A percentile compares a stretch with the other conserved stretches of the same genome.
Evolutionary conservation across 2,797 vertebrate genomes (phyloP).

Genomic region (Lates japonicus): DNA sequence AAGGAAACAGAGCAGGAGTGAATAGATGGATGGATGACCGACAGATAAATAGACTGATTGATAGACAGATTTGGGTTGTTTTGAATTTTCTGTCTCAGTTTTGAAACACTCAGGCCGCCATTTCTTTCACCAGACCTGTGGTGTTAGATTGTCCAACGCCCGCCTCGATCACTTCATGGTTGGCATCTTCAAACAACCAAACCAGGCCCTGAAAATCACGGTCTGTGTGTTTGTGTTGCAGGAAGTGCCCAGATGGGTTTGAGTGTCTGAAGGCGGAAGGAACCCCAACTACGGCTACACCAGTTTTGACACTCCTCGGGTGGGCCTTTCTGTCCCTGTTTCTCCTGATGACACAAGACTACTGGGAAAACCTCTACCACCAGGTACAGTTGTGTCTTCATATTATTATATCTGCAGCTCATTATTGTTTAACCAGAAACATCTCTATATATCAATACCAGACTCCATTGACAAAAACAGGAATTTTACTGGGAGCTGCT

Average conservation of each 20-base stretch:
- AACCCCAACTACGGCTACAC: conserved; percentile 94
- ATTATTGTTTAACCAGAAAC: no score
- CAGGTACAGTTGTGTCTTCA: conserved; percentile 55
- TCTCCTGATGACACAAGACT: conserved; percentile 95
- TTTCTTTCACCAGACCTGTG: conserved; percentile 15
- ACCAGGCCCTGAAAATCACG: background rate
- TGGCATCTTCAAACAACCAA: no score
- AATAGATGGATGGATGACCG: background rate
- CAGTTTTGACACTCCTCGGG: conserved; percentile 95
- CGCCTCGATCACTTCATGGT: no score
- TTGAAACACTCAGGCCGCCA: conserved; percentile 32
- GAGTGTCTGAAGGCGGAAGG: conserved; percentile 76
- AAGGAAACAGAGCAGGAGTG: conserved; percentile 7
- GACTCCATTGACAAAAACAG: no score
- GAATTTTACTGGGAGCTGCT: no score
- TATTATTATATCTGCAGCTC: no score
- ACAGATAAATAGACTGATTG: background rate
- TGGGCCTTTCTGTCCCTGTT: conserved; percentile 96
- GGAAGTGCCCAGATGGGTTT: conserved; percentile 88
- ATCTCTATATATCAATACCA: no score
- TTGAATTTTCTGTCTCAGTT: no score
- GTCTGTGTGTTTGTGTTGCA: conserved; percentile 63
- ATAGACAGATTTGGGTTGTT: no score
- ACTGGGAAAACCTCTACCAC: conserved; percentile 91
- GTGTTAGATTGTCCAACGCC: conserved; percentile 41